Evolutionary conservation across 53 echinoderm and acorn worm genomes (phyloP).

Genomic region (Holothuria scabra): DNA sequence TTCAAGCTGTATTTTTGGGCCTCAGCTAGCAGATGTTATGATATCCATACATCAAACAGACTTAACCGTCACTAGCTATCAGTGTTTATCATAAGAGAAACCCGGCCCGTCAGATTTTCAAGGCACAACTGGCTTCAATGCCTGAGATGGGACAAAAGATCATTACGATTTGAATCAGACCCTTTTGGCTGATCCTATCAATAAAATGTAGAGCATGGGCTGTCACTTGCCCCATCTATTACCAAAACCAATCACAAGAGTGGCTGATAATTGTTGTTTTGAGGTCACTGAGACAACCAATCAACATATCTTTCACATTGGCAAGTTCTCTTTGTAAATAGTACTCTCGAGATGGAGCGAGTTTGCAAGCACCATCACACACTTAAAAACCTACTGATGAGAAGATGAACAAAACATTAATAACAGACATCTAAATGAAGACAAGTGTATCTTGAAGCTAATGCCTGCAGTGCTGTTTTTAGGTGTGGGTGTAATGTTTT

Average conservation of each 20-base stretch:
- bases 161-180: too few species aligned
- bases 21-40: conserved; percentile 25
- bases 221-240: conserved; percentile 14
- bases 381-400: too few species aligned
- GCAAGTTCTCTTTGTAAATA: background rate
- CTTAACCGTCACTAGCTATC: conserved; percentile 28
- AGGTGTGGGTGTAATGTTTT: too few species aligned
- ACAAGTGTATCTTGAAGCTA: too few species aligned
- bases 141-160: too few species aligned
- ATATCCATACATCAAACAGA: conserved; percentile 43
- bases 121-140: background rate
- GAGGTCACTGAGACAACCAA: conserved; percentile 36
- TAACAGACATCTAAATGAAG: too few species aligned
- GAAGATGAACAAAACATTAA: too few species aligned
- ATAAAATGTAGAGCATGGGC: too few species aligned
- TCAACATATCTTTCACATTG: conserved; percentile 1
- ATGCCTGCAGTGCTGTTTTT: too few species aligned
- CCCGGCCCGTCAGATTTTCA: conserved; percentile 18
- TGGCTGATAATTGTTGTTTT: conserved; percentile 34
- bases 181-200: too few species aligned
- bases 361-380: too few species aligned
- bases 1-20: background rate
- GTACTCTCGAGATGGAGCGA: too few species aligned
- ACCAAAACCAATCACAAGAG: conserved; percentile 20
- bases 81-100: background rate